Base-by-base conservation (phyloP, 2,888 invertebrate genomes). In the Phengaris alcon region DNA sequence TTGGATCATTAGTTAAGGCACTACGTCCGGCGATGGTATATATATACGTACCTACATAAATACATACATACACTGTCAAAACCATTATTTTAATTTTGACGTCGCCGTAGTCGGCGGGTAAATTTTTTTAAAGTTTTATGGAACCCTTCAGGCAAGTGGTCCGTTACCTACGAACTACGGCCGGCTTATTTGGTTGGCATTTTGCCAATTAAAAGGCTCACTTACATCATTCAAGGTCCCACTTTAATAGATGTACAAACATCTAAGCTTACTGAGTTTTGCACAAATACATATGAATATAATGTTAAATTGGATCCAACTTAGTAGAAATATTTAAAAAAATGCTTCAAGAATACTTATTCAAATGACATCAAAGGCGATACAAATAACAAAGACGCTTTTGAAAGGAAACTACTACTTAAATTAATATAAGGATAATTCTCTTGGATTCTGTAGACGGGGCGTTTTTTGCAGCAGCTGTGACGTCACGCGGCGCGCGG, bases 401-500 rank as follows among this genome's bases (percentile, higher is more conserved):
- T 15, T 69, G 15, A 13, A 72, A 51, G 15, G 52, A 22, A 22
- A 72, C 22, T 52, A 69, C 46, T 69, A 15, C 5, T 70, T 51
- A 54, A 72, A 72, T 72, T 72, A 72, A 72, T 54, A 70, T 70
- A 13, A 54, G 54, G 22, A 72, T 74, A 15, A 48, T 46, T 48
- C 10, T 55, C 48, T 59, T 59, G 22, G n/a, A 59, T 22, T 59
- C 22, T 51, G 74, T 72, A 57, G 46, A 55, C 35, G 9, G 55
- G n/a, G 22, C 15, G 35, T 77, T 79, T 76, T 77, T 75, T 78
- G 77, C 76, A 77, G 76, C 76, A 77, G 75, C 75, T 76, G 78
- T 76, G 74, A 52, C 72, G 86, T 90, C 89, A 84, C 90, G 88
- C 90, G 89, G 89, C 89, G 89, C 89, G 89, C 90, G 82, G 84